A percentile compares a stretch with the other conserved stretches of the same genome.
Conservation (phyloP, 2,113 vertebrate species). For the Leucoraja erinaceus region DNA sequence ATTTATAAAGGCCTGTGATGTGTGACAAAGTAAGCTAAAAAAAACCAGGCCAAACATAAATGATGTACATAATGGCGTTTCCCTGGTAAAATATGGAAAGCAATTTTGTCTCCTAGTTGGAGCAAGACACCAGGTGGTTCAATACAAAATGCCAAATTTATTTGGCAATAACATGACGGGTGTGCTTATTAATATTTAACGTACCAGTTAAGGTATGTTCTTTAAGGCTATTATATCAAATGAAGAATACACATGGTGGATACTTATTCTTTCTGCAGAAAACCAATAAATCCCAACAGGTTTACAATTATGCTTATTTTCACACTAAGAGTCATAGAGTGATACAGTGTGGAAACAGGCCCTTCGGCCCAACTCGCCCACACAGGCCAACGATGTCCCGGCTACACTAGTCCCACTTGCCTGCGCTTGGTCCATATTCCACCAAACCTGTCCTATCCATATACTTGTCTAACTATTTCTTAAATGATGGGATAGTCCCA, state of each 20-base stretch:
- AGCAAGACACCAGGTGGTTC: too few species aligned
- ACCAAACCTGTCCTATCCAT: too few species aligned
- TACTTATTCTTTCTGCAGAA: background rate
- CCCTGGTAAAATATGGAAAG: background rate
- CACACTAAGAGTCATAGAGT: background rate
- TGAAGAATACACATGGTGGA: too few species aligned
- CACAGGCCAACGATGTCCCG: too few species aligned
- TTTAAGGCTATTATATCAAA: background rate
- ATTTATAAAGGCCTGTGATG: background rate
- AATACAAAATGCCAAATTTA: background rate
- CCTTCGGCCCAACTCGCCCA: too few species aligned
- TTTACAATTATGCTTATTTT: conserved; percentile 8
- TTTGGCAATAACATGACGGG: background rate
- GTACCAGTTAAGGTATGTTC: background rate
- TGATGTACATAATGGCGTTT: background rate
- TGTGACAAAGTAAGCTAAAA: background rate
- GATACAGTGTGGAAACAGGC: too few species aligned
- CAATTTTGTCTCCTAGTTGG: background rate
- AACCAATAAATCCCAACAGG: background rate
- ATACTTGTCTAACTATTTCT: too few species aligned
- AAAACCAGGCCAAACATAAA: background rate
- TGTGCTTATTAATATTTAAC: background rate
- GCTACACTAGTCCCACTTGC: too few species aligned
- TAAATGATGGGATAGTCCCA: too few species aligned
- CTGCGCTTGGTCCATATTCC: too few species aligned